Base-by-base conservation (phyloP, 2,113 vertebrate genomes). In the Papio anubis region DNA sequence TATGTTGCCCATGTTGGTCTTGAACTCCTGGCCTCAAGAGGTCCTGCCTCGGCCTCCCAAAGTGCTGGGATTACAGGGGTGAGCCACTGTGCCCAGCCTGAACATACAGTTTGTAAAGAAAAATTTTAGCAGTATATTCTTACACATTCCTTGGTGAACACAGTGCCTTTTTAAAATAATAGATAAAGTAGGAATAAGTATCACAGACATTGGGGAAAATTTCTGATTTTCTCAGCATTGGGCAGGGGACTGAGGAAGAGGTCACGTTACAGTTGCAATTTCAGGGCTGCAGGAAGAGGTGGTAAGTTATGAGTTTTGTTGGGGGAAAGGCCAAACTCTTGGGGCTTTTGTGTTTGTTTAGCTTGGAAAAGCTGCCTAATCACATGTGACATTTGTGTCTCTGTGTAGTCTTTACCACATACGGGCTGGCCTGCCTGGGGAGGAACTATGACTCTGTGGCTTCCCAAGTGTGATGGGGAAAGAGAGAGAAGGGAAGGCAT, bases 271-370 rank as follows among this genome's bases (percentile, higher is more conserved):
- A 83, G 52, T n/a, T 72, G 88, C 20, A 68, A 0, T 40, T 64
- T 92, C 30, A 59, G 85, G 32, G 27, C 27, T 85, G 25, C 11
- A 27, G 81, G 43, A 83, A 70, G 59, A 84, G 79, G 40, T 78
- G 7, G 10, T 88, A 17, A 52, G 48, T 48, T 27, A 10, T 43
- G 16, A 25, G 25, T 80, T 18, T 80, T 40, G 48, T 32, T 72
- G 57, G 57, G 70, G 92, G 68, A 82, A 78, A 94, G 80, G 59
- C 73, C 55, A 61, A 17, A 73, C 43, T 94, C 40, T 21, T 59
- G 50, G 59, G 55, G 50, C n/a, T 50, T 95, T 95, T 48, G 17
- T 83, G 32, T 87, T 78, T 91, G 83, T 89, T 96, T 78, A 75
- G 25, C 16, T 94, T 84, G n/a, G 81, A 57, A 87, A 81, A 90